These are phyloP conservation scores for Calyptommatus sinebrachiatus DNA, from an alignment of 2,113 vertebrate species.

Conservation along the genomic window DNA sequence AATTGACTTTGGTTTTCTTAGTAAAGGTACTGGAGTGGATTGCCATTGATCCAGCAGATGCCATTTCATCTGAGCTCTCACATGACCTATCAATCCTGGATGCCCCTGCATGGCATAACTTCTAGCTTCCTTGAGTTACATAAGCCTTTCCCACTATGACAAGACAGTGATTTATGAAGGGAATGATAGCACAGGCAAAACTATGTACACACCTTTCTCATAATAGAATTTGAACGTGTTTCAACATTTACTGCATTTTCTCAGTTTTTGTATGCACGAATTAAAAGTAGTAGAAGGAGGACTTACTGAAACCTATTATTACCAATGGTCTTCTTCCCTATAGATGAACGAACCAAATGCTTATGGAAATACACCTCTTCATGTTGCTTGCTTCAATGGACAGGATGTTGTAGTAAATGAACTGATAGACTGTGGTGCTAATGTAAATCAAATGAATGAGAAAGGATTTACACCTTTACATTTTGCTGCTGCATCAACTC, in stretches of 20 bases:
- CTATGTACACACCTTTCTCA: too few species aligned
- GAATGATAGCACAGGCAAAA: too few species aligned
- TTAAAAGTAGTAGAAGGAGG: background rate
- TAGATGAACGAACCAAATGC: constrained; percentile 97
- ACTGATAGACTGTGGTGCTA: constrained; percentile 93
- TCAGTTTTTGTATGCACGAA: background rate
- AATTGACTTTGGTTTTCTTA: too few species aligned
- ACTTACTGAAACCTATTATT: constrained; percentile 7
- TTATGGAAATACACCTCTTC: constrained; percentile 94
- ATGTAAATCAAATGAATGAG: constrained; percentile 95
- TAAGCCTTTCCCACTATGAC: too few species aligned
- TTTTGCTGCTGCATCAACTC: constrained; percentile 94
- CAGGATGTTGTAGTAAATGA: constrained; percentile 98
- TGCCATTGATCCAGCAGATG: too few species aligned
- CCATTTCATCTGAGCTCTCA: too few species aligned
- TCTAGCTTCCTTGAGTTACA: too few species aligned
- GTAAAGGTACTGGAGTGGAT: too few species aligned
- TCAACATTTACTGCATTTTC: background rate
- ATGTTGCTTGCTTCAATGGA: constrained; percentile 97
- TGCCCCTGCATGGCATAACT: too few species aligned
- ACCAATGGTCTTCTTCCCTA: background rate
- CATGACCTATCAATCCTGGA: too few species aligned
- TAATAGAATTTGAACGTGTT: background rate
- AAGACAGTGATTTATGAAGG: too few species aligned
- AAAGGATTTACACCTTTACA: constrained; percentile 95